These are phyloP conservation scores for Sapayoa aenigma DNA, from an alignment of 2,113 vertebrate species.

Conservation along the genomic window DNA sequence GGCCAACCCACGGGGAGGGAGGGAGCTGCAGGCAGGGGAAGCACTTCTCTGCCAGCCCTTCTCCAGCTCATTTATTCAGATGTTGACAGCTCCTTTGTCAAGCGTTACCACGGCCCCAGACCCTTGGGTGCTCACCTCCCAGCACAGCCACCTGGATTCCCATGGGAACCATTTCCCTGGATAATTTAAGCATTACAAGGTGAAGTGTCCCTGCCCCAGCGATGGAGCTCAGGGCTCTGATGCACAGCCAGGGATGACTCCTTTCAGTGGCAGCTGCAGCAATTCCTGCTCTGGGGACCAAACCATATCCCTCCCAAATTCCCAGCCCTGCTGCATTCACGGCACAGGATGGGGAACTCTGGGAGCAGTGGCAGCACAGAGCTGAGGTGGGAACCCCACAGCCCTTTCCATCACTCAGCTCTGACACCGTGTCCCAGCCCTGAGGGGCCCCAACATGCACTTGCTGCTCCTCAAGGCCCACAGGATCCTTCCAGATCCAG, in stretches of 20 bases:
- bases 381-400: not conserved
- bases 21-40: fast-evolving
- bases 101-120: not conserved
- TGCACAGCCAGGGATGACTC: not conserved
- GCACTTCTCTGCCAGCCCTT: not conserved
- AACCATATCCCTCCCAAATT: not conserved
- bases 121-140: not conserved
- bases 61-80: not conserved
- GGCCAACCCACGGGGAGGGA: not conserved
- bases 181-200: not conserved
- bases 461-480: not conserved
- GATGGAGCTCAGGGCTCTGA: not conserved
- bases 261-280: not conserved
- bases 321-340: not conserved
- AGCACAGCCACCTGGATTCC: not conserved
- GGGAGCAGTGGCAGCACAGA: not conserved
- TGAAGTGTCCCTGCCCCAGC: fast-evolving
- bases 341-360: not conserved
- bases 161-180: not conserved
- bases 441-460: not conserved
- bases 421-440: fast-evolving
- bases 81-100: not conserved
- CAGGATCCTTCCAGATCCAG: not conserved
- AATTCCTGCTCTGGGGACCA: not conserved
- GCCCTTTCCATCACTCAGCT: fast-evolving